Conservation (phyloP, 2,113 vertebrate genomes). For the Gavia stellata region DNA sequence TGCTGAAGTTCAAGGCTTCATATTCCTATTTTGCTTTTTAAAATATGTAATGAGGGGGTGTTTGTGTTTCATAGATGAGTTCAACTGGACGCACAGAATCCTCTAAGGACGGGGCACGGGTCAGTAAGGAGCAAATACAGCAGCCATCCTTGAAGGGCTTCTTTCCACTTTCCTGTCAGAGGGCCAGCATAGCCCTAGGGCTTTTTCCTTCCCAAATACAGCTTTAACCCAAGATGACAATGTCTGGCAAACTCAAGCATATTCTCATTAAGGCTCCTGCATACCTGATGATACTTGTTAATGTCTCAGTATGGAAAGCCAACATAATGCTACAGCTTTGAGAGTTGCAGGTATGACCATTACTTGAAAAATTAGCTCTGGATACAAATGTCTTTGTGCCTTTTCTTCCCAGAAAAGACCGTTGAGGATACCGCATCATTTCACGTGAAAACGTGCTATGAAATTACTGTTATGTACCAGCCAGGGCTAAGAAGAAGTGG, state of each 20-base stretch:
- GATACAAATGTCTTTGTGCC: not conserved
- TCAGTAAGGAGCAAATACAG: not conserved
- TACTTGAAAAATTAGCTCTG: not conserved
- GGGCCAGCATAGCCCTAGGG: not conserved
- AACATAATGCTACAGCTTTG: not conserved
- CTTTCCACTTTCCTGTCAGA: not conserved
- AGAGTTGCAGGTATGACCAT: not conserved
- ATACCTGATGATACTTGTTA: not conserved
- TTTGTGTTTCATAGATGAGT: not conserved
- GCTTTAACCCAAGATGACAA: not conserved
- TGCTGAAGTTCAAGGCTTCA: not conserved
- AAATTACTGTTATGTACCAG: not conserved
- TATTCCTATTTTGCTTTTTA: not conserved
- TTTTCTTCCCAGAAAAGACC: not conserved
- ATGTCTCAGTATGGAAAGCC: not conserved
- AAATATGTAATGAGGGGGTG: not conserved
- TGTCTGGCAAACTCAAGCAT: not conserved
- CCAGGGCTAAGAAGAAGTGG: not conserved
- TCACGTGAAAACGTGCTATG: not conserved
- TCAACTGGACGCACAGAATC: not conserved
- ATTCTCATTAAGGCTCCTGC: not conserved
- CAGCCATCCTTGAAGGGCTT: not conserved
- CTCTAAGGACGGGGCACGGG: not conserved
- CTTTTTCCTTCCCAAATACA: not conserved
- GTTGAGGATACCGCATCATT: not conserved